A percentile compares a stretch with the other conserved stretches of the same genome.
Evolutionary conservation across 2,113 vertebrate genomes (phyloP).

Genomic region (Zapornia atra): DNA sequence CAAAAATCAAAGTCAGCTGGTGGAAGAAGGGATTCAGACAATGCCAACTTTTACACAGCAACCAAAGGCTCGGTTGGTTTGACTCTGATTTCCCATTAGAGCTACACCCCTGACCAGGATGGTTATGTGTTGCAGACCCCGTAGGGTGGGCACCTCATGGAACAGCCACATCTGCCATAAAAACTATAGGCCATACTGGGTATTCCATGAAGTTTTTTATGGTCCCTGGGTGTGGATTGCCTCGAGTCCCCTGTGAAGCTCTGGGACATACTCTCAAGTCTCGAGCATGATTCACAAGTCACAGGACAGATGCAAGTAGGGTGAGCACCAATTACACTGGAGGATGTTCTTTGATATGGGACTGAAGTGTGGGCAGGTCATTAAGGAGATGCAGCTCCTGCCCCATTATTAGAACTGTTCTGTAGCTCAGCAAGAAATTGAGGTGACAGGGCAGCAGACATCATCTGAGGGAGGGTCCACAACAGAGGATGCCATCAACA

Average conservation of each 20-base stretch:
- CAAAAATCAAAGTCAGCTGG: neutral
- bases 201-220: neutral
- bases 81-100: neutral
- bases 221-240: neutral
- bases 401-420: neutral
- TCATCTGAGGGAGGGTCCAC: neutral
- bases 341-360: neutral
- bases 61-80: neutral
- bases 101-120: neutral
- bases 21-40: neutral
- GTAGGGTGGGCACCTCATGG: neutral
- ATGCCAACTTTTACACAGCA: neutral
- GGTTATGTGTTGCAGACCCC: neutral
- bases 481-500: neutral
- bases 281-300: neutral
- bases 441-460: neutral
- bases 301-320: fast-evolving
- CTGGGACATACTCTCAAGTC: neutral
- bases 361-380: neutral
- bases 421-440: neutral
- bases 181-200: neutral
- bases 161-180: neutral
- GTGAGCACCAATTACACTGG: neutral
- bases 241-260: neutral
- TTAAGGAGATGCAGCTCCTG: neutral